A percentile compares a stretch with the other conserved stretches of the same genome.
Conservation (phyloP, 2,888 invertebrate genomes). For the Watsonalla binaria region DNA sequence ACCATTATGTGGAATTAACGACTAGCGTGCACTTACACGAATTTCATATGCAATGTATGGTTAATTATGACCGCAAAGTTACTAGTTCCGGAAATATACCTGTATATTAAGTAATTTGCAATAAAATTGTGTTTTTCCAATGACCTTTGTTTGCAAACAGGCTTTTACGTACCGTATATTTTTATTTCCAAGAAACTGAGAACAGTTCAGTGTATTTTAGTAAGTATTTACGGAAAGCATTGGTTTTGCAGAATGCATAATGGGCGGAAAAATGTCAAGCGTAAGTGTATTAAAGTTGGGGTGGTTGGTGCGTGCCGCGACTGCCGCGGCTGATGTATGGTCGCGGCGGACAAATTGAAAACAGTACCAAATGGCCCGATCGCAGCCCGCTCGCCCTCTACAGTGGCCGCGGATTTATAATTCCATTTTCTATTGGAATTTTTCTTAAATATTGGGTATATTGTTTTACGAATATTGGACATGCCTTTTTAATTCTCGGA, state of each 20-base stretch:
- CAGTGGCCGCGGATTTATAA: slow-evolving; percentile 25
- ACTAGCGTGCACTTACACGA: background rate
- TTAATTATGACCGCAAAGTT: no score
- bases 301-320: slow-evolving; percentile 46
- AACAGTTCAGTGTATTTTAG: slow-evolving; percentile 39
- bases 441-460: no score
- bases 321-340: slow-evolving; percentile 66
- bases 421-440: background rate
- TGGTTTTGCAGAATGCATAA: slow-evolving; percentile 65
- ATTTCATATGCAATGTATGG: no score
- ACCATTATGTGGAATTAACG: background rate
- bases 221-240: slow-evolving; percentile 51
- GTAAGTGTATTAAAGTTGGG: slow-evolving; percentile 70
- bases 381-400: slow-evolving; percentile 38
- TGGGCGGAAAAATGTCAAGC: slow-evolving; percentile 67
- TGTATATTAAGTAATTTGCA: no score
- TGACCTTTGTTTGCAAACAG: background rate
- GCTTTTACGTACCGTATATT: background rate
- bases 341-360: slow-evolving; percentile 64
- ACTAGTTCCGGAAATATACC: no score
- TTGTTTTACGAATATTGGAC: background rate
- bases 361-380: slow-evolving; percentile 69
- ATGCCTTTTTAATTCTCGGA: no score
- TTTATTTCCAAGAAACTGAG: slow-evolving; percentile 29
- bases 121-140: no score